Evolutionary conservation across 2,113 vertebrate species (phyloP), one percentile per base, ranked within the genome.

Genomic region (Procavia capensis): DNA sequence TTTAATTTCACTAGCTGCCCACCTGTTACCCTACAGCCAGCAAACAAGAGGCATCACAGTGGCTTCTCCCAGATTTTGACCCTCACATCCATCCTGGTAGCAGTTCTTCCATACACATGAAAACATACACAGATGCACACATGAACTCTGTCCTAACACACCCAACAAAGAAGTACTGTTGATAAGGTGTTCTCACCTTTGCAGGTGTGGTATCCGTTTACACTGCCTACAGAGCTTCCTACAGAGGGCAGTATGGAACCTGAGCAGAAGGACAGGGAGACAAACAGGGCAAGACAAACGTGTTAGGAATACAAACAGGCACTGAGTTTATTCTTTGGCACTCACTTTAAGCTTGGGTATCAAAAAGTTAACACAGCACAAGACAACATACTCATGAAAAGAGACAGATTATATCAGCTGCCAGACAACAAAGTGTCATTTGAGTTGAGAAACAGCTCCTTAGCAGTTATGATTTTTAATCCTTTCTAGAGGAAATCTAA

Each of bases 131-230:
- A 86, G 17, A 87, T 45, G 84, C 88, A 96, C 84, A 85, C 0
- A 41, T 22, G 11, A 66, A 41, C 13, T 90, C 0, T 19, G 78
- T 59, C 76, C 25, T 81, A 91, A 96, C 74, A 97, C 95, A 97
- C 45, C 82, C 91, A 96, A 68, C 2, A 54, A 68, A 93, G 82
- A 34, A 11, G 96, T 92, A 41, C 92, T 10, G 91, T 0, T 29
- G 90, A 87, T 95, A 86, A 95, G 88, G 94, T 2, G 4, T 93
- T 96, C 99, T 99, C 99, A 99, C 99, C 99, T 99, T 99, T 99
- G 98, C 99, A 99, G n/a, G 99, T 99, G 98, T 99, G 99, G 98
- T 99, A 99, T 98, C 99, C 99, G 90, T 99, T 99, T 98, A 99
- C 98, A 97, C 99, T 99, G 99, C 99, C 99, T 93, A 97, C 90